Evolutionary conservation across 2,888 invertebrate genomes (phyloP).

Genomic region (Brachyptera risi): DNA sequence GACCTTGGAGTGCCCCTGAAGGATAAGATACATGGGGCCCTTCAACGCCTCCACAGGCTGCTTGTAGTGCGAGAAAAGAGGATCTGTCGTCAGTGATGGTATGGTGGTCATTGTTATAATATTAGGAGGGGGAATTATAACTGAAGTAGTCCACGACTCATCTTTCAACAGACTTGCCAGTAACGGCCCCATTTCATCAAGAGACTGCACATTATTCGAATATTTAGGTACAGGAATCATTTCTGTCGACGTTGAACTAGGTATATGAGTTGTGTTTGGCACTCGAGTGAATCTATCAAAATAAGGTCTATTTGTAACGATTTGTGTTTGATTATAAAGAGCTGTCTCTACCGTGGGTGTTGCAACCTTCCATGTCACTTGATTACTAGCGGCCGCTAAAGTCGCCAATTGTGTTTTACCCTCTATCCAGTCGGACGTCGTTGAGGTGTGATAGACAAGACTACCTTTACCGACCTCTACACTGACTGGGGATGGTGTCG

Average conservation of each 20-base stretch:
- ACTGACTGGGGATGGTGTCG: constrained; percentile 29
- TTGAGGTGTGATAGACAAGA: constrained; percentile 37
- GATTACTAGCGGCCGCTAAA: constrained; percentile 40
- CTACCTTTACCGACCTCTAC: constrained; percentile 11
- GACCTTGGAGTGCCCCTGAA: constrained; percentile 81
- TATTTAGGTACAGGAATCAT: background rate
- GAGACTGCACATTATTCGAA: background rate
- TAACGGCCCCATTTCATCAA: background rate
- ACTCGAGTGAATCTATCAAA: background rate
- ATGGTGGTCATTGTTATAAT: constrained; percentile 47
- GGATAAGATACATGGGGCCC: constrained; percentile 70
- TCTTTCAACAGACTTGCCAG: constrained; percentile 9
- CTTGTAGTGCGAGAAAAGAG: constrained; percentile 58
- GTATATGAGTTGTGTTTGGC: background rate
- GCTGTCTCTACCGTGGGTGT: background rate
- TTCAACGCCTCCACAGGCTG: constrained; percentile 56
- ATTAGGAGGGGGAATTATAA: constrained; percentile 45
- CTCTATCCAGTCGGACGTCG: constrained; percentile 48
- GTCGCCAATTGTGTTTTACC: constrained; percentile 36
- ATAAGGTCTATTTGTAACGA: background rate
- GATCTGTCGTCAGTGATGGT: constrained; percentile 55
- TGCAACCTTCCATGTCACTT: constrained; percentile 42
- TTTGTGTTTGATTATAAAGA: background rate
- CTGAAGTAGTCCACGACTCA: constrained; percentile 32
- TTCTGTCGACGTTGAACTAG: background rate